phyloP scores from a whole-genome alignment of 30 jellyfish, hydroid and myxozoan genomes.

The Chironex yamaguchii region DNA sequence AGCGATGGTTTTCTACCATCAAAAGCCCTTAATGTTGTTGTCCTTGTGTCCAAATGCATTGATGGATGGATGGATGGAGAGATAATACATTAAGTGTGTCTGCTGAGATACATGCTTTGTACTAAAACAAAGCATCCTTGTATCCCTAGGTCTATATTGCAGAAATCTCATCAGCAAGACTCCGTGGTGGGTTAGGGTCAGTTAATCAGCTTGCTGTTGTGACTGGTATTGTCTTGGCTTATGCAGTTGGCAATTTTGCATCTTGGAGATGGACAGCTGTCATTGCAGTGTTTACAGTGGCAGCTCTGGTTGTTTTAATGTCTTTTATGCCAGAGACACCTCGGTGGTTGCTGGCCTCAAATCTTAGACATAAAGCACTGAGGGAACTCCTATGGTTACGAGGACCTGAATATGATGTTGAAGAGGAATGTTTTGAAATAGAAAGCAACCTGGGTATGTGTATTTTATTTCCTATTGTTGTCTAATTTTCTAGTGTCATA shows the following conservation, averaged over 20 bases:
- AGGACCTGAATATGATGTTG: slow-evolving; percentile 88
- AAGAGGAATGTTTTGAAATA: slow-evolving; percentile 95
- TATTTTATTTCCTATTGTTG: neutral
- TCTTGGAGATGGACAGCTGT: slow-evolving; percentile 90
- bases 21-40: too few relatives aligned
- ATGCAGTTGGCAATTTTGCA: slow-evolving; percentile 65
- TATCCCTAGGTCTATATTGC: slow-evolving; percentile 86
- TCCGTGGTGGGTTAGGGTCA: slow-evolving; percentile 98
- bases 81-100: neutral
- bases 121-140: too few relatives aligned
- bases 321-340: slow-evolving; percentile 97
- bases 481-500: too few relatives aligned
- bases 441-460: slow-evolving; percentile 91
- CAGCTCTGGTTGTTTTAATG: slow-evolving; percentile 74
- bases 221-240: slow-evolving; percentile 77
- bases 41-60: neutral
- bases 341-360: slow-evolving; percentile 92
- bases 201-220: slow-evolving; percentile 89
- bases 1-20: too few relatives aligned
- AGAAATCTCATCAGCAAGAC: slow-evolving; percentile 83
- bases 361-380: slow-evolving; percentile 79
- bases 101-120: neutral
- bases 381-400: slow-evolving; percentile 80
- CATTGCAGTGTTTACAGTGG: slow-evolving; percentile 77
- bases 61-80: neutral